Conservation (phyloP, 2,113 vertebrate species). For the Phrynosoma platyrhinos region DNA sequence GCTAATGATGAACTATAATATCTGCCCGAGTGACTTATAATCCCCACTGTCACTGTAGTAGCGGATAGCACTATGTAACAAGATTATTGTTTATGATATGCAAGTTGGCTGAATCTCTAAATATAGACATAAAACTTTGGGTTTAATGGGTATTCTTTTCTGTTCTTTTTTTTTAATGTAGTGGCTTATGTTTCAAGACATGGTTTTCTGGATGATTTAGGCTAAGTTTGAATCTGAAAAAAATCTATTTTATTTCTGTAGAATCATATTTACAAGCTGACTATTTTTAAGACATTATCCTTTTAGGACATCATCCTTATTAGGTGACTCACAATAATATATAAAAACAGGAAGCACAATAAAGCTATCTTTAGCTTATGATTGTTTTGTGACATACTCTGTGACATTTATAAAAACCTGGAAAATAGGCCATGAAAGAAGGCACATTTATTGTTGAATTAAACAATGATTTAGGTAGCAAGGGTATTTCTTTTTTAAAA, state of each 20-base stretch:
- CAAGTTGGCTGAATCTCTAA: constrained; percentile 3
- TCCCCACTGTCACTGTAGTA: not conserved
- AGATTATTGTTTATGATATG: not conserved
- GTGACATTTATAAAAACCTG: not conserved
- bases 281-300: not conserved
- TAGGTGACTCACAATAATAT: not conserved
- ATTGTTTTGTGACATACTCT: not conserved
- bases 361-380: not conserved
- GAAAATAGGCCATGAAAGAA: not conserved
- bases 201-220: not conserved
- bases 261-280: too few species aligned
- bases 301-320: not conserved
- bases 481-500: not conserved
- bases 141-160: too few species aligned
- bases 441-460: not conserved
- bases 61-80: constrained; percentile 13
- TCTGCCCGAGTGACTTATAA: constrained; percentile 5
- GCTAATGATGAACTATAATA: constrained; percentile 40
- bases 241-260: too few species aligned
- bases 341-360: not conserved
- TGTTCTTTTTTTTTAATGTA: not conserved
- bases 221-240: not conserved
- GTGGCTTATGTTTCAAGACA: not conserved
- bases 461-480: not conserved
- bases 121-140: not conserved